Percentiles rank a stretch among this genome's conserved stretches.
These are phyloP conservation scores for Apogon talboti DNA, from an alignment of 2,797 vertebrate genomes.

Conservation along the genomic window DNA sequence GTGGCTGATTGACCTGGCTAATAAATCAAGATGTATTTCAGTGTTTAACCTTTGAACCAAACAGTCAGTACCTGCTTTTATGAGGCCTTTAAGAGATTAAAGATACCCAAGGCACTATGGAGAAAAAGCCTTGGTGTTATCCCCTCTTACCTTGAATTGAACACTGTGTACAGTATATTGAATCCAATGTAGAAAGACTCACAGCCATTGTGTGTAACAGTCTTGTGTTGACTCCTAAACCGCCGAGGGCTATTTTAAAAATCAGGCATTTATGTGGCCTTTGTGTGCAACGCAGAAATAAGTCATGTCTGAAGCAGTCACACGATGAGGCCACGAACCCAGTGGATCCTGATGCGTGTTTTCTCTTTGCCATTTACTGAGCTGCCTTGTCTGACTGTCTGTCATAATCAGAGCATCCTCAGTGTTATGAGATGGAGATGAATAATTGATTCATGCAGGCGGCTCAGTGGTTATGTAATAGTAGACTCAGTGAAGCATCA, in stretches of 20 bases:
- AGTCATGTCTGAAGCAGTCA: constrained; percentile 54
- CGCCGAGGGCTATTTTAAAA: constrained; percentile 48
- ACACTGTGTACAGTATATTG: constrained; percentile 16
- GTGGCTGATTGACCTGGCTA: constrained; percentile 32
- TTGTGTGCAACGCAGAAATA: constrained; percentile 34
- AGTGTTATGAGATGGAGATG: constrained; percentile 68
- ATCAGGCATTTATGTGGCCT: constrained; percentile 36
- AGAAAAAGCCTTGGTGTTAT: constrained; percentile 12
- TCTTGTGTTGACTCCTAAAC: constrained; percentile 29
- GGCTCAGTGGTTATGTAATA: constrained; percentile 64
- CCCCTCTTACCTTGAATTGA: constrained; percentile 18
- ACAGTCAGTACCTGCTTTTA: constrained; percentile 1
- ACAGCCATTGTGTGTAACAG: constrained; percentile 17
- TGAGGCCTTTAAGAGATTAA: constrained; percentile 20
- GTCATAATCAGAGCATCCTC: constrained; percentile 76
- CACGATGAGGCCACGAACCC: constrained; percentile 41
- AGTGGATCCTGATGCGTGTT: constrained; percentile 35
- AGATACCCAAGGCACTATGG: constrained; percentile 19
- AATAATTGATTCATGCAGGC: constrained; percentile 76
- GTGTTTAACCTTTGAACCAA: constrained; percentile 38
- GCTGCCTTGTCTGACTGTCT: constrained; percentile 62
- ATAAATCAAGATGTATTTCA: constrained; percentile 39
- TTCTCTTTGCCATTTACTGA: constrained; percentile 43
- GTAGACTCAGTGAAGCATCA: constrained; percentile 46
- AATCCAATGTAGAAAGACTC: constrained; percentile 21